Percentiles rank a stretch among this genome's conserved stretches.
These are phyloP conservation scores for Gryllus bimaculatus DNA, from an alignment of 1,140 invertebrate genomes.

Conservation along the genomic window DNA sequence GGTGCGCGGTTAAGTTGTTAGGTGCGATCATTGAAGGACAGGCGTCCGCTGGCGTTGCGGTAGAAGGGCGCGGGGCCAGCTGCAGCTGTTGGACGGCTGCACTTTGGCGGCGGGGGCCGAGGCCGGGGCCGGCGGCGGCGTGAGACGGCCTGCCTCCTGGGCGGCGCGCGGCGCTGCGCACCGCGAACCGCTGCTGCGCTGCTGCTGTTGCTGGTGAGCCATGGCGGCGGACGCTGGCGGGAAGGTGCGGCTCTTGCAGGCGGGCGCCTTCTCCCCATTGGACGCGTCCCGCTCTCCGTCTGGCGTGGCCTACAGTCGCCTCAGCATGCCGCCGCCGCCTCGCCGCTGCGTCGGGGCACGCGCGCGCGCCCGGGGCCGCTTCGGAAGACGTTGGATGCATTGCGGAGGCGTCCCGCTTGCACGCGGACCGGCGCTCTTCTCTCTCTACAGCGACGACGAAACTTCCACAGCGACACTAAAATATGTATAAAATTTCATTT, in stretches of 20 bases:
- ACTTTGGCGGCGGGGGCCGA: not conserved
- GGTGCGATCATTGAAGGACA: slow-evolving; percentile 17
- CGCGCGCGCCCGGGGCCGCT: not conserved
- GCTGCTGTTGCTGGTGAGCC: not conserved
- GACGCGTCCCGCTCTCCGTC: not conserved
- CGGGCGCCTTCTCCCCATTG: not conserved
- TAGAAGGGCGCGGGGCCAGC: slow-evolving; percentile 16
- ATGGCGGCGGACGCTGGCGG: not conserved
- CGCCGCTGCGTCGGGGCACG: not conserved
- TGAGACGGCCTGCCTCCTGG: not conserved
- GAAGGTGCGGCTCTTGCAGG: not conserved
- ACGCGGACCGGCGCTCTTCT: no score
- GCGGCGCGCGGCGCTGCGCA: no score
- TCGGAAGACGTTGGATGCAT: not conserved
- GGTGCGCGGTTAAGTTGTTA: slow-evolving; percentile 11
- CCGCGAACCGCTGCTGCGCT: no score
- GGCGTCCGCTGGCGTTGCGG: slow-evolving; percentile 19
- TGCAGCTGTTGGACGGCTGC: not conserved
- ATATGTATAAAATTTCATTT: not conserved
- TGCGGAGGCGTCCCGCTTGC: not conserved
- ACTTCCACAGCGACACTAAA: no score
- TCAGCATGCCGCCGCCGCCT: no score
- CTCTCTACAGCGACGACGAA: not conserved
- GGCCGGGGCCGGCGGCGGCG: not conserved
- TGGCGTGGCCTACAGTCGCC: not conserved